Conservation (phyloP, 2,797 vertebrate species). For the Pangasius macronema region DNA sequence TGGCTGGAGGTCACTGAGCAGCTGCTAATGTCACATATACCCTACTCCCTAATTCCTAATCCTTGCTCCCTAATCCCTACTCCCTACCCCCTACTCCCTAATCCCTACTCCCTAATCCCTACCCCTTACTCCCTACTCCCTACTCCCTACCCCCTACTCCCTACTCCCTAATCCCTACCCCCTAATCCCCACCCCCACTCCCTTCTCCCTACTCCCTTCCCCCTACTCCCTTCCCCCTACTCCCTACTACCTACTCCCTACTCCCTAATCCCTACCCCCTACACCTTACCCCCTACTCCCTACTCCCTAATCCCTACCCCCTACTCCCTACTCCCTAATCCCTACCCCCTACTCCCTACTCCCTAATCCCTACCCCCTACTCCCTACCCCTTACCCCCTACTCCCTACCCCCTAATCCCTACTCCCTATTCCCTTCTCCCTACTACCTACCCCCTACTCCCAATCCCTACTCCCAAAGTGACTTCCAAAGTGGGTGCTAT, state of each 20-base stretch:
- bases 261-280: not conserved
- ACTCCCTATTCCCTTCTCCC: not conserved
- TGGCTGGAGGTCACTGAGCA: not conserved
- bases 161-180: not conserved
- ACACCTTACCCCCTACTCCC: too few relatives aligned
- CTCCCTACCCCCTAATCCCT: not conserved
- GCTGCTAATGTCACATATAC: not conserved
- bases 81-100: not conserved
- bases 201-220: not conserved
- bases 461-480: not conserved
- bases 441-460: not conserved
- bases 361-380: not conserved
- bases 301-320: not conserved
- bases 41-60: too few relatives aligned
- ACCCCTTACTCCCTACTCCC: too few relatives aligned
- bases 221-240: not conserved
- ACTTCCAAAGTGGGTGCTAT: too few relatives aligned
- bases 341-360: not conserved
- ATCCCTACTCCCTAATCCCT: too few relatives aligned
- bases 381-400: not conserved
- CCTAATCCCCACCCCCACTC: too few relatives aligned
- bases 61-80: not conserved
- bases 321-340: not conserved
- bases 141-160: not conserved
- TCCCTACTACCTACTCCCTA: not conserved